Conservation (phyloP, 2,113 vertebrate species). For the Calyptomena viridis region DNA sequence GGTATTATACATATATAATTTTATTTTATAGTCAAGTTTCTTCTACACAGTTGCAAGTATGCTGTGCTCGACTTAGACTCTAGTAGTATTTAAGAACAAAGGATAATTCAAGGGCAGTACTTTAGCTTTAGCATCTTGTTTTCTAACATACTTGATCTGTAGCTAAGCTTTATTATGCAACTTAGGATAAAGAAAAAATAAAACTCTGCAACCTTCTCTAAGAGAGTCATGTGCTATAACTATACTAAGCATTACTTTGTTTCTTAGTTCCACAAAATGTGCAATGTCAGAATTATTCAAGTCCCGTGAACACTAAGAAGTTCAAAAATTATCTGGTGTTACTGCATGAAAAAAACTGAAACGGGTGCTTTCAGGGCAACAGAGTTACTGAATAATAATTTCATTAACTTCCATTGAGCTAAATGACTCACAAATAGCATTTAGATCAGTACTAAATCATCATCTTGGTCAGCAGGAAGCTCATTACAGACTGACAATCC, state of each 20-base stretch:
- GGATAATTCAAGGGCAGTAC: background rate
- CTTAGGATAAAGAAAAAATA: background rate
- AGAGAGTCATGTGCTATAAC: background rate
- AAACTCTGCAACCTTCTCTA: background rate
- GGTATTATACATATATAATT: background rate
- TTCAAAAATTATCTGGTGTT: background rate
- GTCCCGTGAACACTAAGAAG: background rate
- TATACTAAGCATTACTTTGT: background rate
- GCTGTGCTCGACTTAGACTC: background rate
- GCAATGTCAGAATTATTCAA: background rate
- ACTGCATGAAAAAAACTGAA: background rate
- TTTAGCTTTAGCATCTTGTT: background rate
- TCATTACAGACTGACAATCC: slow-evolving; percentile 53
- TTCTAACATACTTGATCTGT: background rate
- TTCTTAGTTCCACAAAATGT: background rate
- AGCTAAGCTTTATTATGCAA: background rate
- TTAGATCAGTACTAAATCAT: slow-evolving; percentile 43
- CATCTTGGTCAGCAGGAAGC: slow-evolving; percentile 75
- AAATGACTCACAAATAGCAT: slow-evolving; percentile 44
- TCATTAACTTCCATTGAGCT: slow-evolving; percentile 23
- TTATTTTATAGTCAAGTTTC: background rate
- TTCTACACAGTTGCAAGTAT: background rate
- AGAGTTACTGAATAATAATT: slow-evolving; percentile 22
- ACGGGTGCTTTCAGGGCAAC: background rate
- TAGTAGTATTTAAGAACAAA: background rate